Evolutionary conservation across 2,888 invertebrate species (phyloP).

Genomic region (Bugula neritina): DNA sequence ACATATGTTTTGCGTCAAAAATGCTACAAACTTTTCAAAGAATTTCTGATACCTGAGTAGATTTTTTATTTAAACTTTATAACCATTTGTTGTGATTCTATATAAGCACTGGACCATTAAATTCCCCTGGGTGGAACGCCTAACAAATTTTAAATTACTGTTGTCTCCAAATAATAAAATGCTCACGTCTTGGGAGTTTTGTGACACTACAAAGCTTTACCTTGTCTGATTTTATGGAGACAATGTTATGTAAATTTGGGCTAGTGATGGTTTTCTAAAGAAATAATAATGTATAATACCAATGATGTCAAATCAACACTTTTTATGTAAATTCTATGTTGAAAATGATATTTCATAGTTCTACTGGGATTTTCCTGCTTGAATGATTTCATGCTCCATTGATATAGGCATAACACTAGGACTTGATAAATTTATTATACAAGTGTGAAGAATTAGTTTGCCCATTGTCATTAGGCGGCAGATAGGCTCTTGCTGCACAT

Average conservation of each 20-base stretch:
- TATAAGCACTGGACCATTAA: neutral
- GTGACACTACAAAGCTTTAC: neutral
- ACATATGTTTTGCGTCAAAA: too few relatives aligned
- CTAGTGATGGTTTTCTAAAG: neutral
- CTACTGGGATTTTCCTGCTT: conserved; percentile 20
- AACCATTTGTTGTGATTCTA: neutral
- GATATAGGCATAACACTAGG: neutral
- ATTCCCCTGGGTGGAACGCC: neutral
- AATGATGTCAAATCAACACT: neutral
- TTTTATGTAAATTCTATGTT: neutral
- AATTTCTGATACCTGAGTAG: too few relatives aligned
- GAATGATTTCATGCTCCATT: conserved; percentile 3
- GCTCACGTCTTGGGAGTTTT: neutral
- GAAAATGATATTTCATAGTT: neutral
- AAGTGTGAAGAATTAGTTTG: neutral
- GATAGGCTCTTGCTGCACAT: conserved; percentile 6
- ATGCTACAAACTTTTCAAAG: too few relatives aligned
- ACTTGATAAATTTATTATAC: neutral
- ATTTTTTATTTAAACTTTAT: too few relatives aligned
- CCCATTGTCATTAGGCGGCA: neutral
- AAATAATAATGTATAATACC: neutral
- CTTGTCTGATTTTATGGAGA: neutral
- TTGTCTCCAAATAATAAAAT: neutral
- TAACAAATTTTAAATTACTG: neutral
- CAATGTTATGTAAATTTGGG: neutral